Percentiles rank a stretch among this genome's conserved stretches.
phyloP scores from a whole-genome alignment of 2,113 vertebrate species.

The Porphyrio hochstetteri region DNA sequence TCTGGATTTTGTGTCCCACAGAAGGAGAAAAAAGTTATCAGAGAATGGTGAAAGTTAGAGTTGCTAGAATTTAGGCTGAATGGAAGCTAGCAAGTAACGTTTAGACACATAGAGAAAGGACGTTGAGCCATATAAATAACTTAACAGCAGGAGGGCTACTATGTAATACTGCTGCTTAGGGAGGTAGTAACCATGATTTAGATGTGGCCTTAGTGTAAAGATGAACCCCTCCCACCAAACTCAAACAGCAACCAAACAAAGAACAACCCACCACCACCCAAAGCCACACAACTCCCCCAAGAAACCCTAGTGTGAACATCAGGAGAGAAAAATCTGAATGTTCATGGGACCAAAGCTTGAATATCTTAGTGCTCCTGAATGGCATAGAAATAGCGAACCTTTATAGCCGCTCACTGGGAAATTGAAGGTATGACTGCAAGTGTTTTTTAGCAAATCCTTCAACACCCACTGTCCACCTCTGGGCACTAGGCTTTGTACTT shows the following conservation, averaged over 20 bases:
- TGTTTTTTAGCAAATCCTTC: not conserved
- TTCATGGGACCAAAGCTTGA: not conserved
- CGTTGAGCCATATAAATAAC: not conserved
- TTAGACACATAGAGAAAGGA: not conserved
- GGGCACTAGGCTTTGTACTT: not conserved
- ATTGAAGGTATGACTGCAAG: not conserved
- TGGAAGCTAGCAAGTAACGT: not conserved
- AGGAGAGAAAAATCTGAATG: not conserved
- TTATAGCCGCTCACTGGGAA: not conserved
- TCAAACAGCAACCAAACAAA: not conserved
- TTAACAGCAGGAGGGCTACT: not conserved
- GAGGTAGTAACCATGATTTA: not conserved
- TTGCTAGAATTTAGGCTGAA: not conserved
- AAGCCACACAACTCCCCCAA: fast-evolving
- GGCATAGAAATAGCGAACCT: not conserved
- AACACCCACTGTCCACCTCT: not conserved
- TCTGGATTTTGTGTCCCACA: not conserved
- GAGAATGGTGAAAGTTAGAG: not conserved
- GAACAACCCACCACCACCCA: no score
- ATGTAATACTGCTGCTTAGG: not conserved
- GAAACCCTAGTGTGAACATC: not conserved
- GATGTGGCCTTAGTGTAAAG: not conserved
- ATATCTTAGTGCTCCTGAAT: not conserved
- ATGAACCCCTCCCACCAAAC: not conserved
- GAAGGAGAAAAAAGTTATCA: not conserved